Evolutionary conservation across 2,888 invertebrate species (phyloP), one percentile per base, ranked within the genome.

Genomic region (Schizotus pectinicornis): DNA sequence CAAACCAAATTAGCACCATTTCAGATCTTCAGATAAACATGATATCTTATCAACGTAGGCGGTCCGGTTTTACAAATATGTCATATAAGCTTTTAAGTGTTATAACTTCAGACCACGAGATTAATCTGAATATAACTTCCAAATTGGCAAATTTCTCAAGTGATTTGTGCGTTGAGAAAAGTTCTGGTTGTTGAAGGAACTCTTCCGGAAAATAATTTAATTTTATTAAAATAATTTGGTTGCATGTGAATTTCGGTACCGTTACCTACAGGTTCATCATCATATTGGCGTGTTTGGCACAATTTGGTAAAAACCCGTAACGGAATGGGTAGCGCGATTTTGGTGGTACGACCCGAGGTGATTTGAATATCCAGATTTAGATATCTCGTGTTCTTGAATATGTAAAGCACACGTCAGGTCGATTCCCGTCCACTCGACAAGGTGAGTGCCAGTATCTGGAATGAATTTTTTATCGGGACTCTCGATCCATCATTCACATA

Each of bases 401-500:
- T 42, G 30, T 32, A 42, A 42, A 42, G 14, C 32, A 32, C 14
- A 30, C 42, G 57, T 57, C 57, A 52, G 46, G 47, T 58, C 42
- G 49, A 58, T 58, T 56, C 48, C 48, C 49, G 52, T 58, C 38
- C 57, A 53, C 48, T 45, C 49, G 52, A 52, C 38, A 52, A 53
- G 52, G 36, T 43, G 57, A 53, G 52, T 53, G 52, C 43, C 41
- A 38, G 39, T 22, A 22, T 54, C 43, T 52, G 36, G 57, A 58
- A 58, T 58, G 49, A 58, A 58, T 58, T 58, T 58, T 39, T 51
- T 58, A 34, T 48, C 49, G 30, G 43, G 41, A 45, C 34, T 59
- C 45, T 47, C 59, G 43, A 61, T 61, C 60, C 60, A 61, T 61
- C 60, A 61, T 61, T 38, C 56, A 52, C 48, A 47, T 56, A 60